Conservation (phyloP, 2,888 invertebrate genomes). For the Fragum fragum region DNA sequence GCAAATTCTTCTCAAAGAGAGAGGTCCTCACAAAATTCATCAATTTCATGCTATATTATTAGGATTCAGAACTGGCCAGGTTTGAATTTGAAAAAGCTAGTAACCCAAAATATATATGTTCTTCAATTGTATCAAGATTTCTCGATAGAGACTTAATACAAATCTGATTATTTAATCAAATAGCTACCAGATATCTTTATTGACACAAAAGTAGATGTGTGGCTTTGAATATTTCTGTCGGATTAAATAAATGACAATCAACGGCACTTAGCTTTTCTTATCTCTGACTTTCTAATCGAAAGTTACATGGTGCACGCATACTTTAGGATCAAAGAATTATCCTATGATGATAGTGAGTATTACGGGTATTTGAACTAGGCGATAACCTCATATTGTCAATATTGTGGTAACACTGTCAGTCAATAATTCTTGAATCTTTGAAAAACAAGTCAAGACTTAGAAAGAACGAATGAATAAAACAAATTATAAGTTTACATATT, state of each 20-base stretch:
- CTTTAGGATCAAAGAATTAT: conserved; percentile 54
- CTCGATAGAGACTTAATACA: not conserved
- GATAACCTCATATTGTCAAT: not conserved
- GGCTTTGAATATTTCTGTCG: conserved; percentile 22
- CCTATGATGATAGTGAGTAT: not conserved
- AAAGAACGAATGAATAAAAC: too few species aligned
- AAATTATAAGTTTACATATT: too few species aligned
- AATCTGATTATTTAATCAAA: conserved; percentile 20
- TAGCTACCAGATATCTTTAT: conserved; percentile 18
- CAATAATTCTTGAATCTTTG: not conserved
- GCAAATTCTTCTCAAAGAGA: too few species aligned
- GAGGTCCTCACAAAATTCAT: too few species aligned
- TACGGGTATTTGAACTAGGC: conserved; percentile 7
- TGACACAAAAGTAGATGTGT: conserved; percentile 9
- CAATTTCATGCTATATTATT: too few species aligned
- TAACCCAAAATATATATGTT: too few species aligned
- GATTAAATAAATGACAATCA: conserved; percentile 22
- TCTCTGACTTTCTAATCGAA: conserved; percentile 52
- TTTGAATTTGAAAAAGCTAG: too few species aligned
- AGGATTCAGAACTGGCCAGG: too few species aligned
- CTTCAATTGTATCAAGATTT: too few species aligned
- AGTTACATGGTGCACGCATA: conserved; percentile 61
- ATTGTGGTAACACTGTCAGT: not conserved
- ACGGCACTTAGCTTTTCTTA: conserved; percentile 38
- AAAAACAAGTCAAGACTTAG: not conserved